phyloP scores from a whole-genome alignment of 1,140 invertebrate species.

The Polypedilum pembai region DNA sequence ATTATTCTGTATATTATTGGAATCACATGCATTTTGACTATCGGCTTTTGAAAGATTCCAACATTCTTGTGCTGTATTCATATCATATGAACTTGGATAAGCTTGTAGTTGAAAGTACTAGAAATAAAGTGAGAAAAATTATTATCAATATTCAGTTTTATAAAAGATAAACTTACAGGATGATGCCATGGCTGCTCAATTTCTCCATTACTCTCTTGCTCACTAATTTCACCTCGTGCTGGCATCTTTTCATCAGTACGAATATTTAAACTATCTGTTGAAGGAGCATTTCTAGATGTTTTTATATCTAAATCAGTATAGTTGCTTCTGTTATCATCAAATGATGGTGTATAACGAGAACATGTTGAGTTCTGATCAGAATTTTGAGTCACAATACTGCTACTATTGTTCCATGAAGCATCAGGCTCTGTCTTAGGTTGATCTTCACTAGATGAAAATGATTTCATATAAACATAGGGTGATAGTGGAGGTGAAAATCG shows the following conservation, averaged over 20 bases:
- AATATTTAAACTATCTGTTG: conserved; percentile 53
- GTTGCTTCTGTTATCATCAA: conserved; percentile 28
- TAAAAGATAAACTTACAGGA: conserved; percentile 39
- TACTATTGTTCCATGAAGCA: conserved; percentile 1
- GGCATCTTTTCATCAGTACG: conserved; percentile 77
- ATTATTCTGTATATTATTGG: conserved; percentile 24
- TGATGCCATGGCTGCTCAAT: conserved; percentile 59
- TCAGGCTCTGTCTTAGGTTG: conserved; percentile 17
- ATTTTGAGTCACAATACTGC: not conserved
- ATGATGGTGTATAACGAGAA: conserved; percentile 34
- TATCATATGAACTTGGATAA: conserved; percentile 30
- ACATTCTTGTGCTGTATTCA: conserved; percentile 32
- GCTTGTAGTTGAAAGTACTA: conserved; percentile 28
- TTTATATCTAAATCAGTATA: conserved; percentile 30
- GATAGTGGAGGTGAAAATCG: not conserved
- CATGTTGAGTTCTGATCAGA: conserved; percentile 20
- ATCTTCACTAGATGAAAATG: conserved; percentile 7
- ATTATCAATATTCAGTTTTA: not conserved
- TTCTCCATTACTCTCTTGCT: conserved; percentile 72
- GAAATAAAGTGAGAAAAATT: not conserved
- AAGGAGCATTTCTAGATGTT: conserved; percentile 34
- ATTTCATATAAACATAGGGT: conserved; percentile 15
- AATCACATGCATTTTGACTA: conserved; percentile 25
- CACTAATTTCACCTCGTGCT: conserved; percentile 69
- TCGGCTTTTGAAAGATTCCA: conserved; percentile 33